These are phyloP conservation scores for Coptodon bakossiorum DNA, from an alignment of 2,113 vertebrate genomes.

Conservation along the genomic window DNA sequence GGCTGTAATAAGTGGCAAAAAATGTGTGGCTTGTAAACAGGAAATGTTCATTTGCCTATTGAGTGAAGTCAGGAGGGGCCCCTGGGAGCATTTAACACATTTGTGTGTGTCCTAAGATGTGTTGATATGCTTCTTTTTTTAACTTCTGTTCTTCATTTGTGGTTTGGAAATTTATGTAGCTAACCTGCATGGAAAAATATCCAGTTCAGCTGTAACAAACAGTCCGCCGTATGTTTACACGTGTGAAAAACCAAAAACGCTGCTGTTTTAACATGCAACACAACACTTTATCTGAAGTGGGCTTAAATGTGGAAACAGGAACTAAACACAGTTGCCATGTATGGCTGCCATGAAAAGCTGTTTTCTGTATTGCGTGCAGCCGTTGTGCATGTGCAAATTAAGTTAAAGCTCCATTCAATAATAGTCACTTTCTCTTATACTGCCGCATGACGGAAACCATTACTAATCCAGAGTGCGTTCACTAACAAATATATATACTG, in stretches of 20 bases:
- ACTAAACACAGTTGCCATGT: slow-evolving; percentile 9
- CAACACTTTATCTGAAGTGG: not conserved
- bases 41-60: slow-evolving; percentile 63
- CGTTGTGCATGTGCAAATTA: not conserved
- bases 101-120: not conserved
- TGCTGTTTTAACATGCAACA: slow-evolving; percentile 5
- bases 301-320: not conserved
- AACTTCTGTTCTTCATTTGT: not conserved
- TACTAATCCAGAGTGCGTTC: not conserved
- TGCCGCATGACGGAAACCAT: rapidly evolving
- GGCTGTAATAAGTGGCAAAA: slow-evolving; percentile 41
- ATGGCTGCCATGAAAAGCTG: not conserved
- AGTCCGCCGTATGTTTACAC: not conserved
- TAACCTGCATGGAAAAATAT: not conserved
- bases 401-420: not conserved
- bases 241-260: not conserved
- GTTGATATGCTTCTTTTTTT: not conserved
- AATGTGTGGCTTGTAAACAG: slow-evolving; percentile 65
- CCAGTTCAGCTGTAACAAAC: slow-evolving; percentile 1
- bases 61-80: slow-evolving; percentile 37
- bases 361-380: not conserved
- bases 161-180: not conserved
- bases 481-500: not conserved
- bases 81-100: not conserved
- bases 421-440: not conserved